phyloP scores from a whole-genome alignment of 1,140 invertebrate genomes.

The Macrotrachela quadricornifera region DNA sequence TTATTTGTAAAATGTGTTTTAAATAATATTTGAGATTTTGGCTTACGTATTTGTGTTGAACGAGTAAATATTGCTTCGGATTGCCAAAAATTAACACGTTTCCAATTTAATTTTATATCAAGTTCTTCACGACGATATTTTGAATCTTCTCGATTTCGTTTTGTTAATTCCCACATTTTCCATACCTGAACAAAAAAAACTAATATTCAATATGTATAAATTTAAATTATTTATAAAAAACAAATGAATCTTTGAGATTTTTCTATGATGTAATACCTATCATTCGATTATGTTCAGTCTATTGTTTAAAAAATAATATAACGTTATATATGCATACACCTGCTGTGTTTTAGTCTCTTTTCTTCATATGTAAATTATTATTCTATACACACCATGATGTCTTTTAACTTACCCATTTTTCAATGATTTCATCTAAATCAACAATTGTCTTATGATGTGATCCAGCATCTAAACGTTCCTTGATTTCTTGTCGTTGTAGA shows the following conservation, averaged over 20 bases:
- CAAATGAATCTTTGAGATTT: too few species aligned
- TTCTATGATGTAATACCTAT: too few species aligned
- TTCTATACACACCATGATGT: too few species aligned
- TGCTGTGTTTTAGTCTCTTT: too few species aligned
- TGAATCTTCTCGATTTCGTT: background rate
- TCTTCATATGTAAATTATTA: too few species aligned
- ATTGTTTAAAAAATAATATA: too few species aligned
- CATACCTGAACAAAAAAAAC: background rate
- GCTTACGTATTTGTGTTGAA: slow-evolving; percentile 10
- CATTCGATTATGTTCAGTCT: too few species aligned
- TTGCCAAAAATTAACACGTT: slow-evolving; percentile 21
- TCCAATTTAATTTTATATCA: slow-evolving; percentile 26
- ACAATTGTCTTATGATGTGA: background rate
- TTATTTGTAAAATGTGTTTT: slow-evolving; percentile 32
- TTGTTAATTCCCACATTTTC: slow-evolving; percentile 7
- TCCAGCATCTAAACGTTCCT: too few species aligned
- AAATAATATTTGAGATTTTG: slow-evolving; percentile 24
- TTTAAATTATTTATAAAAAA: too few species aligned
- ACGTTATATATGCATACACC: too few species aligned
- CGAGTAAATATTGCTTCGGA: slow-evolving; percentile 9
- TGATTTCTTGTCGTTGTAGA: too few species aligned
- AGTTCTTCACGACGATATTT: slow-evolving; percentile 23
- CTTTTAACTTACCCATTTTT: slow-evolving; percentile 5
- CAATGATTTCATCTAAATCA: slow-evolving; percentile 5
- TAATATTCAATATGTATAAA: too few species aligned